Percentiles rank a stretch among this genome's conserved stretches.
phyloP scores from a whole-genome alignment of 2,797 vertebrate species.

The Gobio occitaniae region DNA sequence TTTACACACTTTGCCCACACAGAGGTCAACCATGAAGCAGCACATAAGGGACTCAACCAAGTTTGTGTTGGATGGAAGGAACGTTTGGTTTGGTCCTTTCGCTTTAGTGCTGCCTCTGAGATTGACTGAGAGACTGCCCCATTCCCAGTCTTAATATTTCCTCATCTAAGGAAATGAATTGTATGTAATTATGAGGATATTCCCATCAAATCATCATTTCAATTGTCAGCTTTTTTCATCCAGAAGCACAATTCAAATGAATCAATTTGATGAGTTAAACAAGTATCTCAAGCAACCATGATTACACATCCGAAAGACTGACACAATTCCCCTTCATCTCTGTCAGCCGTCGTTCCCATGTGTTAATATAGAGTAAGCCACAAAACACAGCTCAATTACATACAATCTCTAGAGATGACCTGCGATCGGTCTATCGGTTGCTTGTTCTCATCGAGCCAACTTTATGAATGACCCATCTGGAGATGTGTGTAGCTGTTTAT shows the following conservation, averaged over 20 bases:
- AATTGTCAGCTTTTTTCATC: conserved; percentile 77
- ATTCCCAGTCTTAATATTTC: conserved; percentile 77
- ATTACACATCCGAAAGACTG: conserved; percentile 32
- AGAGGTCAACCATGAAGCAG: conserved; percentile 44
- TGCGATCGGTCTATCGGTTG: conserved; percentile 82
- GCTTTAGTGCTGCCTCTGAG: conserved; percentile 61
- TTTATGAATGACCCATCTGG: conserved; percentile 81
- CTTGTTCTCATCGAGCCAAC: conserved; percentile 83
- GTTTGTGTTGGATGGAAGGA: conserved; percentile 65
- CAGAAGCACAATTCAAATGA: conserved; percentile 81
- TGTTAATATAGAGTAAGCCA: conserved; percentile 53
- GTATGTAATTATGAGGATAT: conserved; percentile 82
- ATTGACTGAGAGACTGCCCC: conserved; percentile 68
- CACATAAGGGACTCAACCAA: conserved; percentile 51
- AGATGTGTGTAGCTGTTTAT: conserved; percentile 84
- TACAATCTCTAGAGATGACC: conserved; percentile 71
- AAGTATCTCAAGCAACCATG: conserved; percentile 56
- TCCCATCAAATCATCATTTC: conserved; percentile 73
- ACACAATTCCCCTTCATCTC: conserved; percentile 22
- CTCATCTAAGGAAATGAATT: conserved; percentile 79
- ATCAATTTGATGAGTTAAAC: conserved; percentile 81
- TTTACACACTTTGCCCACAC: neutral
- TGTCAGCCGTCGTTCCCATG: conserved; percentile 59
- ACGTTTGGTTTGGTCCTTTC: conserved; percentile 48
- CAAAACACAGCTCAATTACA: conserved; percentile 73